Evolutionary conservation across 2,113 vertebrate species (phyloP).

Genomic region (Alethe castanea): DNA sequence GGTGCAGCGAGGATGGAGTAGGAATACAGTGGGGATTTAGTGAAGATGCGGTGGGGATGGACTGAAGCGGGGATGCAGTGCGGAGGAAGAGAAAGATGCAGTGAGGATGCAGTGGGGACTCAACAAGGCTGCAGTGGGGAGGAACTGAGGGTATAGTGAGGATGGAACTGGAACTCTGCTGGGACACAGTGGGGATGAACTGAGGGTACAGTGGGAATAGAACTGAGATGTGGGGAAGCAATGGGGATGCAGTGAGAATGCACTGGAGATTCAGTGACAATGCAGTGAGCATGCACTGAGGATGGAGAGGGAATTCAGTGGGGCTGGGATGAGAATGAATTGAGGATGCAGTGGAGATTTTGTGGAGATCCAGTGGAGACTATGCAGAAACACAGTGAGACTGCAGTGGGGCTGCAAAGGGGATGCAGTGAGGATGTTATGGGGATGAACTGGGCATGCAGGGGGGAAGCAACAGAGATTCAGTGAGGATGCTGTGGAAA

Average conservation of each 20-base stretch:
- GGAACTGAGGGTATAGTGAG: not conserved
- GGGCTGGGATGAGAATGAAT: not conserved
- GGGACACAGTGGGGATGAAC: not conserved
- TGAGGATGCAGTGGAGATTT: not conserved
- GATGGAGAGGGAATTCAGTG: not conserved
- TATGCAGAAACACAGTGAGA: not conserved
- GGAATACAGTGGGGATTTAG: rapidly evolving
- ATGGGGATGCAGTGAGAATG: not conserved
- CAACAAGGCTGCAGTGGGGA: not conserved
- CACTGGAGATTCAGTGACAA: not conserved
- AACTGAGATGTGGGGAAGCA: not conserved
- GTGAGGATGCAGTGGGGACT: not conserved
- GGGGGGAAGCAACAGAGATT: not conserved
- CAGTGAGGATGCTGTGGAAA: rapidly evolving
- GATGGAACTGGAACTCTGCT: not conserved
- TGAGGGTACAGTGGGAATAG: not conserved
- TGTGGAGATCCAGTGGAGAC: not conserved
- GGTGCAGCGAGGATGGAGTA: not conserved
- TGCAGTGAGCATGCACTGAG: not conserved
- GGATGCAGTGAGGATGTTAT: rapidly evolving
- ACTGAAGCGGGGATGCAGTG: not conserved
- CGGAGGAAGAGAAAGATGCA: not conserved
- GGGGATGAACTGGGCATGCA: too few species aligned
- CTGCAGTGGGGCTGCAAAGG: not conserved
- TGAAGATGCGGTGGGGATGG: not conserved